Base-by-base conservation (phyloP, 2,113 vertebrate genomes). In the Boleophthalmus pectinirostris region DNA sequence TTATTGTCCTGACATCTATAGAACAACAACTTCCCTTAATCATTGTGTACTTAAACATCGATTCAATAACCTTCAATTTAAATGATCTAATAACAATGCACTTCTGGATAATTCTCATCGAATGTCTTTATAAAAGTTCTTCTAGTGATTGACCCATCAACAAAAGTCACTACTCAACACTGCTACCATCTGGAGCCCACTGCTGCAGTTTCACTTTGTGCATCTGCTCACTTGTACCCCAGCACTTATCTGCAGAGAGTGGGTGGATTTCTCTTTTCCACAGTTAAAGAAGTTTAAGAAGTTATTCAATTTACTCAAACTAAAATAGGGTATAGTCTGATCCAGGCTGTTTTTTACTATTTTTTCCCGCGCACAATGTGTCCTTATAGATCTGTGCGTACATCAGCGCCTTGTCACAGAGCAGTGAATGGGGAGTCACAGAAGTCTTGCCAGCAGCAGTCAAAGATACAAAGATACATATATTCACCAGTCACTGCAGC, bases 401-500 rank as follows among this genome's bases (percentile, higher is more conserved):
- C 89, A 87, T 88, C 86, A 88, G 56, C 85, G 75, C 69, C 80
- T 83, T 87, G 83, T 90, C 88, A 86, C 67, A 72, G 71, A 74
- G 71, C 75, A 77, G 68, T 70, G 77, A 67, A 80, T 35, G 46
- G 70, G 78, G 78, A 82, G 71, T 63, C 83, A 75, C 83, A 70
- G 72, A 84, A 87, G 84, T 77, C 78, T 82, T 82, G 82, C 75
- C 80, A 76, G 76, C 57, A 77, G 82, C 75, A 80, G 78, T 73
- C 58, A 49, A 66, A 76, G 72, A 88, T 61, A 61, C 84, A 85
- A 67, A 74, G 72, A 88, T 33, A 61, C 84, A 85, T 79, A 74
- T 74, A 80, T 68, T 76, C 73, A 66, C 60, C 35, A 35, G 60
- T 63, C 60, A 43, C 10, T 64, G 29, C 29, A n/a, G 33, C 18